Conservation (phyloP, 2,113 vertebrate genomes). For the Tychaedon coryphoeus region DNA sequence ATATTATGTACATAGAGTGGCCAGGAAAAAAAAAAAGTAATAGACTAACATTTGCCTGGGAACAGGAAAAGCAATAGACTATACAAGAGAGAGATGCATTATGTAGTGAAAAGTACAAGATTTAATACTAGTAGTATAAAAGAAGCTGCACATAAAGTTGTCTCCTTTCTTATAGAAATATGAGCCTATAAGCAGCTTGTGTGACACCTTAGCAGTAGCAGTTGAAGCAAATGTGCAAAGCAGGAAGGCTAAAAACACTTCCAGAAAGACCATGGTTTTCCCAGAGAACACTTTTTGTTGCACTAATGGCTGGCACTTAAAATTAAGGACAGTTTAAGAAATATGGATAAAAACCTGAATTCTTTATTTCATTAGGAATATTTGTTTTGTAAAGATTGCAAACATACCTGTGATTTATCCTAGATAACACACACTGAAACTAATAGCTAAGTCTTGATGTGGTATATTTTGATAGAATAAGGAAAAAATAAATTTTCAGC, state of each 20-base stretch:
- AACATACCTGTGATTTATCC: conserved; percentile 28
- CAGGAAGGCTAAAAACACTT: background rate
- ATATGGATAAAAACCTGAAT: background rate
- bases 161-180: conserved; percentile 27
- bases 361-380: background rate
- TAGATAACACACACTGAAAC: conserved; percentile 27
- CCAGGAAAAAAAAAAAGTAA: background rate
- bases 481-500: background rate
- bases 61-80: conserved; percentile 1
- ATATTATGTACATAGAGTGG: background rate
- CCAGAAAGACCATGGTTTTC: background rate
- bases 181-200: background rate
- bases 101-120: background rate
- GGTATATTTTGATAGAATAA: background rate
- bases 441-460: conserved; percentile 31
- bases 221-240: background rate
- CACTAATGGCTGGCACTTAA: conserved; percentile 13
- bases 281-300: background rate
- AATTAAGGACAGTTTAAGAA: conserved; percentile 13
- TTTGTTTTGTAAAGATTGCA: conserved; percentile 4
- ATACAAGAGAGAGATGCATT: background rate
- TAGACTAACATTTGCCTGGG: background rate
- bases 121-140: background rate
- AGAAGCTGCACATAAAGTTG: conserved; percentile 6
- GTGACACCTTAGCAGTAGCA: background rate